Percentiles rank a stretch among this genome's conserved stretches.
Conservation (phyloP, 2,113 vertebrate species). For the Lasiurus cinereus region DNA sequence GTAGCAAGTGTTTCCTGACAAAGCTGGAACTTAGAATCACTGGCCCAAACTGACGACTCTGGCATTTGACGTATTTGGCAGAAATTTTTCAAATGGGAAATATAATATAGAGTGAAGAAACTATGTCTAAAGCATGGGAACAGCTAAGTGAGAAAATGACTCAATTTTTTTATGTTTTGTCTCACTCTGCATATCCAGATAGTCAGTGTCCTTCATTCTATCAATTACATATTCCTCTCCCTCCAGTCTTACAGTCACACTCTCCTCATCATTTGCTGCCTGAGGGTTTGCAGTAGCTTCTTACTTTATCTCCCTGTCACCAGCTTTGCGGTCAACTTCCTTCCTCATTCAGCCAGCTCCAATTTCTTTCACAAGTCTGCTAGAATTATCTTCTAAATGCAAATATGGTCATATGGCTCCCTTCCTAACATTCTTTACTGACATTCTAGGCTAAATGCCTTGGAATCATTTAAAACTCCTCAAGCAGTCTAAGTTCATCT, state of each 20-base stretch:
- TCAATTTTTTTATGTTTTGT: background rate
- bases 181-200: background rate
- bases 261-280: background rate
- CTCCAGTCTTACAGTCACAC: background rate
- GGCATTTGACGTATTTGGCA: background rate
- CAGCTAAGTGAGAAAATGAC: background rate
- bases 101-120: background rate
- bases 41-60: background rate
- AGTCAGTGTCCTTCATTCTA: background rate
- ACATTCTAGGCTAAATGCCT: conserved; percentile 1
- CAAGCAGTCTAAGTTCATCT: background rate
- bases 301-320: conserved; percentile 33
- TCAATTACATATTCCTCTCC: background rate
- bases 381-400: conserved; percentile 58
- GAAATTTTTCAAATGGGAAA: conserved; percentile 14
- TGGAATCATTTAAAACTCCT: conserved; percentile 15
- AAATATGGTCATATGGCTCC: conserved; percentile 37
- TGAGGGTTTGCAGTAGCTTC: conserved; percentile 12
- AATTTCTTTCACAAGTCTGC: conserved; percentile 38
- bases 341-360: background rate
- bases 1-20: background rate
- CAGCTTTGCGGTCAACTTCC: background rate
- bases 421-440: background rate
- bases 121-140: background rate
- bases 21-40: background rate